These are phyloP conservation scores for Isaurus tuberculatus DNA, from an alignment of 92 coral and sea anemone genomes.

Conservation along the genomic window DNA sequence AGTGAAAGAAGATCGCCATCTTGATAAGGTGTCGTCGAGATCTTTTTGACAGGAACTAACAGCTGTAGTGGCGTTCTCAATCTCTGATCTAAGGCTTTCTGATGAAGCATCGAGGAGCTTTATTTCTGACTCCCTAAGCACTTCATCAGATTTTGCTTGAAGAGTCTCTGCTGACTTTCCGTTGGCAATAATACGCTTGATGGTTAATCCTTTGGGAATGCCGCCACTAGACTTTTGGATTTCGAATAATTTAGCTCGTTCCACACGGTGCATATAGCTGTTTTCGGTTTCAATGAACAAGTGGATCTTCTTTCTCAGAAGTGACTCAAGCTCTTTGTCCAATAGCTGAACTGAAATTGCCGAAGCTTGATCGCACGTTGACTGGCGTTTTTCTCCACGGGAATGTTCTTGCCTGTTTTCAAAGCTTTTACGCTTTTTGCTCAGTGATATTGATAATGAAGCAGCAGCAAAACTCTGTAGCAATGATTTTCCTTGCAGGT, in stretches of 20 bases:
- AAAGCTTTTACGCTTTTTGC: slow-evolving; percentile 26
- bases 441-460: slow-evolving; percentile 14
- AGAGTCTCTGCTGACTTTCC: slow-evolving; percentile 39
- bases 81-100: slow-evolving; percentile 44
- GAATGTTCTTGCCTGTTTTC: slow-evolving; percentile 29
- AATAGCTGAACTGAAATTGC: slow-evolving; percentile 2
- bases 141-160: slow-evolving; percentile 54
- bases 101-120: slow-evolving; percentile 54
- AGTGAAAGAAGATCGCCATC: slow-evolving; percentile 43
- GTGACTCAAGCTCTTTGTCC: slow-evolving; percentile 36
- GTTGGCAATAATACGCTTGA: slow-evolving; percentile 18
- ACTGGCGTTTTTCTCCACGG: slow-evolving; percentile 27
- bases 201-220: slow-evolving; percentile 28
- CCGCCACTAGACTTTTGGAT: background rate
- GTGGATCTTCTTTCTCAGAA: slow-evolving; percentile 49
- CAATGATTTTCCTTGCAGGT: slow-evolving; percentile 27
- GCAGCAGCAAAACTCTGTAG: slow-evolving; percentile 25
- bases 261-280: slow-evolving; percentile 23
- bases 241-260: slow-evolving; percentile 16
- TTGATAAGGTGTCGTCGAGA: slow-evolving; percentile 52
- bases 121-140: slow-evolving; percentile 42
- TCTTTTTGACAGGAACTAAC: slow-evolving; percentile 24
- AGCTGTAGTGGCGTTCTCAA: slow-evolving; percentile 12
- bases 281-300: slow-evolving; percentile 36
- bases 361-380: slow-evolving; percentile 15